Evolutionary conservation across 2,797 vertebrate genomes (phyloP), one percentile per base, ranked within the genome.

Genomic region (Champsocephalus gunnari): DNA sequence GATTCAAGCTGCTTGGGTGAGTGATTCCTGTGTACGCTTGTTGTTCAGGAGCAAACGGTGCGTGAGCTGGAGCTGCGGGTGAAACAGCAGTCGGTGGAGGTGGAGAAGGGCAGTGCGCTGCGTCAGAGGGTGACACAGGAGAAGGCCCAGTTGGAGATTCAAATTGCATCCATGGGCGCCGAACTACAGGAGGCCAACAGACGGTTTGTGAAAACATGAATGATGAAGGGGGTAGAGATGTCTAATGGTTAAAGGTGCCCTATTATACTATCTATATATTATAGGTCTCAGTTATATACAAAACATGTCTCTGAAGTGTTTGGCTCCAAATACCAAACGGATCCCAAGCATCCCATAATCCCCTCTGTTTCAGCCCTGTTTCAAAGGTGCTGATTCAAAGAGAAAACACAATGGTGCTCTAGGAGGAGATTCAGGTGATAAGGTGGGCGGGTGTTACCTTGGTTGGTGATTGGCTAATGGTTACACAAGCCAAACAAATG

Each of bases 101-200:
- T 96, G 73, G 96, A 98, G 85, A 96, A 94, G 10, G 96, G 94
- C 73, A 95, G 94, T 59, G 54, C 89, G 5, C 94, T 97, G 55
- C 93, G 90, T 19, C 96, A 97, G 79, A 98, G 93, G 81, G 87
- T 98, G 63, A 93, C 89, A 43, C 96, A 97, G 78, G 97, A 99
- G 83, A 99, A 98, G 90, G 63, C 81, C 3, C 95, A 97, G 83
- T 85, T 96, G 75, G 97, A 99, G 66, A 91, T 96, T 76, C 92
- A 91, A 14, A 93, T 96, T 69, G 91, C 92, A 32, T 83, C 92
- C 71, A 17, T 92, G 85, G 19, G 92, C 9, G 84, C 82, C 5
- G 96, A 99, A 66, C 93, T 99, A 43, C 95, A 97, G 91, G 97
- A 98, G 71, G 80, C 95, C 50, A 96, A 88, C 73, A 89, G 87